phyloP scores from a whole-genome alignment of 1,140 invertebrate species.

The Berghia stephanieae region DNA sequence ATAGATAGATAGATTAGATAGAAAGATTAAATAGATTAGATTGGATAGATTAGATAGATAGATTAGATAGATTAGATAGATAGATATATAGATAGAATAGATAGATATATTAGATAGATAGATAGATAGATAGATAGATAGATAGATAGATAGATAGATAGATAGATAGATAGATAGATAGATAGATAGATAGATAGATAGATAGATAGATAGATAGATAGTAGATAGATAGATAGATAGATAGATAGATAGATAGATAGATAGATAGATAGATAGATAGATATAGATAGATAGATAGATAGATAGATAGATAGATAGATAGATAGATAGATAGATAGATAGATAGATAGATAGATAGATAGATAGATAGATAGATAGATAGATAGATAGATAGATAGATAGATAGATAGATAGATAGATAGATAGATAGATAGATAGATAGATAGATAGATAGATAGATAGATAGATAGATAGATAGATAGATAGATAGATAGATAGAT shows the following conservation, averaged over 20 bases:
- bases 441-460: slow-evolving; percentile 8
- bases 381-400: neutral
- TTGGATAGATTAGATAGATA: slow-evolving; percentile 13
- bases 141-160: neutral
- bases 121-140: neutral
- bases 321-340: neutral
- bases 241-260: slow-evolving; percentile 9
- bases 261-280: neutral
- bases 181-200: slow-evolving; percentile 9
- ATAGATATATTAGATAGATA: neutral
- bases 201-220: neutral
- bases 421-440: slow-evolving; percentile 14
- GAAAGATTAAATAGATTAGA: slow-evolving; percentile 11
- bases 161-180: slow-evolving; percentile 4
- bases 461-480: slow-evolving; percentile 1
- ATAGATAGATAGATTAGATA: neutral
- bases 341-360: neutral
- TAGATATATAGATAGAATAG: neutral
- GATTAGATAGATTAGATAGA: neutral
- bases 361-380: neutral
- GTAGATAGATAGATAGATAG: slow-evolving; percentile 22
- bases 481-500: slow-evolving; percentile 10
- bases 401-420: slow-evolving; percentile 12
- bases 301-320: neutral
- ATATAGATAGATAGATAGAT: neutral